phyloP scores from a whole-genome alignment of 2,797 vertebrate species.

The Amphiprion clarkii region DNA sequence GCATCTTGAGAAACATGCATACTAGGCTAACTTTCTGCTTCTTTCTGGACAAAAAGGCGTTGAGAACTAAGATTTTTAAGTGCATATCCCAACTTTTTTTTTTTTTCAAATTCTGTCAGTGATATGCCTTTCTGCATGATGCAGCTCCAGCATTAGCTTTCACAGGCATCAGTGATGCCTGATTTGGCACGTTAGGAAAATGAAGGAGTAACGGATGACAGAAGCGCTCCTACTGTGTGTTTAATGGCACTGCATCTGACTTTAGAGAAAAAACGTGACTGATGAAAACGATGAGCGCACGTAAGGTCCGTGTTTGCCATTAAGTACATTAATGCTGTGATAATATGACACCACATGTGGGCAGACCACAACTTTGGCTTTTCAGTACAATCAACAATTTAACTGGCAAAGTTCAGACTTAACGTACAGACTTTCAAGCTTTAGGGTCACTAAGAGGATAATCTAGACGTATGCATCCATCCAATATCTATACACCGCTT shows the following conservation, averaged over 20 bases:
- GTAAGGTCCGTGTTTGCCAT: slow-evolving; percentile 50
- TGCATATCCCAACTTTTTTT: slow-evolving; percentile 61
- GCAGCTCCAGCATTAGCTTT: slow-evolving; percentile 33
- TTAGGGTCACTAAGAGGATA: background rate
- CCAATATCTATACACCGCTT: too few relatives aligned
- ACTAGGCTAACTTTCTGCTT: slow-evolving; percentile 53
- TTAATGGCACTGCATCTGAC: slow-evolving; percentile 27
- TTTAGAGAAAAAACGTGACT: slow-evolving; percentile 1
- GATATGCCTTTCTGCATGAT: slow-evolving; percentile 57
- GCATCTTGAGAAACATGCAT: slow-evolving; percentile 76
- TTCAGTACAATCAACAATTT: slow-evolving; percentile 51
- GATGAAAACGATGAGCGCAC: slow-evolving; percentile 26
- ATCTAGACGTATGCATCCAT: background rate
- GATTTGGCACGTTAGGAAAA: slow-evolving; percentile 52
- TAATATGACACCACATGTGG: background rate
- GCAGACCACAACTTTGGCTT: slow-evolving; percentile 49
- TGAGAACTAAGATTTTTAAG: slow-evolving; percentile 66
- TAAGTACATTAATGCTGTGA: slow-evolving; percentile 59
- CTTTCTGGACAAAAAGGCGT: slow-evolving; percentile 72
- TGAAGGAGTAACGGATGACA: background rate
- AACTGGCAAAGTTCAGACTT: slow-evolving; percentile 41
- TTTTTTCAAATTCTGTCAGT: slow-evolving; percentile 11
- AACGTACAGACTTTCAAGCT: slow-evolving; percentile 15
- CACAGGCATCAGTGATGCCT: slow-evolving; percentile 32
- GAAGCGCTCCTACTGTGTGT: background rate